Percentiles rank a stretch among this genome's conserved stretches.
Evolutionary conservation across 2,888 invertebrate species (phyloP).

Genomic region (Eupithecia dodoneata): DNA sequence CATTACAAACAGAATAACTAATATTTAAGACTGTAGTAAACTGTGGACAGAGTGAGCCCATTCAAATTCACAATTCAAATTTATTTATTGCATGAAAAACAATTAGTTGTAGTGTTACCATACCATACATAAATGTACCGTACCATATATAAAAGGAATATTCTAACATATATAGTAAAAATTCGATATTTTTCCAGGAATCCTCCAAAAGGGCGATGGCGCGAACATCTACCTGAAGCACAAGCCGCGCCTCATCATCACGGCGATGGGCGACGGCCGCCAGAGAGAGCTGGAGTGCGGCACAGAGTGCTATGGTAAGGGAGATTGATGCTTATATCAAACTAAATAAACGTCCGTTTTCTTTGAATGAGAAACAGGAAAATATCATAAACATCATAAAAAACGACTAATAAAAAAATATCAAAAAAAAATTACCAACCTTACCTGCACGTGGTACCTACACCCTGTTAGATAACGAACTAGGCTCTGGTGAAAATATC

Average conservation of each 20-base stretch:
- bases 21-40: too few relatives aligned
- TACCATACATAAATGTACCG: too few relatives aligned
- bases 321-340: not conserved
- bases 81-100: too few relatives aligned
- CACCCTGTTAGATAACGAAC: too few relatives aligned
- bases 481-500: too few relatives aligned
- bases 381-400: not conserved
- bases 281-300: conserved; percentile 94
- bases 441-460: too few relatives aligned
- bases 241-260: conserved; percentile 94
- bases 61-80: too few relatives aligned
- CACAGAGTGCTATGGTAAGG: conserved; percentile 69
- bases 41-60: too few relatives aligned
- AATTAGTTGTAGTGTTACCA: too few relatives aligned
- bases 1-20: too few relatives aligned
- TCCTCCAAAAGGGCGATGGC: conserved; percentile 98
- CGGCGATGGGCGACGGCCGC: conserved; percentile 96
- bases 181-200: conserved; percentile 83
- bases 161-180: not conserved
- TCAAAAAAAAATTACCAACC: too few relatives aligned
- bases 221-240: conserved; percentile 97
- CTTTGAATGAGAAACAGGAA: not conserved
- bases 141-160: not conserved
- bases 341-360: not conserved
- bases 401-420: too few relatives aligned